phyloP scores from a whole-genome alignment of 2,113 vertebrate genomes.

The Sphyrna mokarran region DNA sequence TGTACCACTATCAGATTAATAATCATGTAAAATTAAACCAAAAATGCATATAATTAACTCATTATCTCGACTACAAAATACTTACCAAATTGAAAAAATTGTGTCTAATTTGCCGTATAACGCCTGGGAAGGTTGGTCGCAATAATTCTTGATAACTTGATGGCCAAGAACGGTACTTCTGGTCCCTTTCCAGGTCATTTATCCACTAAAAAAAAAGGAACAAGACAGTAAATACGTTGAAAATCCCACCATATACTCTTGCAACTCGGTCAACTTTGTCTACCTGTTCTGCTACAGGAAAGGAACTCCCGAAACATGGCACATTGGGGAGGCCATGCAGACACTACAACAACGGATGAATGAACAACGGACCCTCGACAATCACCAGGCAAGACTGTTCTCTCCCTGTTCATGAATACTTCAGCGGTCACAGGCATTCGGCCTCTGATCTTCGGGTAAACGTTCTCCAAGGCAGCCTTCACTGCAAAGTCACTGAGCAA shows the following conservation, averaged over 20 bases:
- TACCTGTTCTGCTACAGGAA: too few species aligned
- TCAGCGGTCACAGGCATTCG: too few species aligned
- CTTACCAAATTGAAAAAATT: conserved; percentile 93
- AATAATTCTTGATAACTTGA: conserved; percentile 76
- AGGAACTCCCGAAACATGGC: too few species aligned
- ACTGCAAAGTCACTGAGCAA: too few species aligned
- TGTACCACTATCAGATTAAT: background rate
- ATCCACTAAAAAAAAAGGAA: conserved; percentile 70
- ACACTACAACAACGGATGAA: too few species aligned
- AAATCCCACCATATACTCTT: background rate
- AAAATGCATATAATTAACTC: background rate
- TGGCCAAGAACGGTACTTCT: conserved; percentile 74
- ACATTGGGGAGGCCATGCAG: too few species aligned
- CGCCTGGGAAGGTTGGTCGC: conserved; percentile 71
- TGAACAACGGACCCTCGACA: too few species aligned
- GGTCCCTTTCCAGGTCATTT: conserved; percentile 86
- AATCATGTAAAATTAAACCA: background rate
- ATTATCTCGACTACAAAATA: conserved; percentile 36
- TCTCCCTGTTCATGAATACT: too few species aligned
- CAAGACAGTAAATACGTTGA: background rate
- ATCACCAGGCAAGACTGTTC: too few species aligned
- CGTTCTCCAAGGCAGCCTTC: too few species aligned
- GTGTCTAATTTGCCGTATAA: conserved; percentile 75
- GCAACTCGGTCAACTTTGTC: too few species aligned
- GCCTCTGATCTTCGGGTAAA: too few species aligned